A percentile compares a stretch with the other conserved stretches of the same genome.
phyloP scores from a whole-genome alignment of 23 tunicate species.

The Botrylloides violaceus region DNA sequence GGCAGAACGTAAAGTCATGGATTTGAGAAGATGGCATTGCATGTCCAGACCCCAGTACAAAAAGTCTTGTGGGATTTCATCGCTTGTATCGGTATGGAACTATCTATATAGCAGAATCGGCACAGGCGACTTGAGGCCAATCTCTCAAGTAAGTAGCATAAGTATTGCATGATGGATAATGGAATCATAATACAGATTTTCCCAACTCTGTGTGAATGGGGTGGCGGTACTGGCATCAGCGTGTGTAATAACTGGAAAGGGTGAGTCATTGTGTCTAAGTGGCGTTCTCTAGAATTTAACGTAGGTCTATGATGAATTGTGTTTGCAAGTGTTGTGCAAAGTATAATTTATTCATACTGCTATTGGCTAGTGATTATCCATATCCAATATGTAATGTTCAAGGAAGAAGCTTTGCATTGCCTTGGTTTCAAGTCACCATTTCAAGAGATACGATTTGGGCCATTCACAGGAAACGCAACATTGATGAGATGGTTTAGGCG shows the following conservation, averaged over 20 bases:
- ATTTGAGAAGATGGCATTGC: constrained; percentile 59
- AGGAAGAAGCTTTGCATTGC: constrained; percentile 58
- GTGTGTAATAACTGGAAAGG: too few relatives aligned
- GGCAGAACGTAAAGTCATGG: constrained; percentile 42
- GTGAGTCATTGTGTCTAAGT: too few relatives aligned
- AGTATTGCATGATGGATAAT: too few relatives aligned
- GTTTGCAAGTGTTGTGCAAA: too few relatives aligned
- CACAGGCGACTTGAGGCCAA: constrained; percentile 33
- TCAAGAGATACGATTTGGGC: constrained; percentile 55
- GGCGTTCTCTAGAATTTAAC: too few relatives aligned
- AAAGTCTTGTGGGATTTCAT: constrained; percentile 69
- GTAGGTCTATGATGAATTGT: too few relatives aligned
- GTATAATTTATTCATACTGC: too few relatives aligned
- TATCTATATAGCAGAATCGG: constrained; percentile 60
- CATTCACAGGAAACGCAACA: constrained; percentile 87
- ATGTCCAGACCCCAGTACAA: constrained; percentile 68
- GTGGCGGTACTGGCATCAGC: too few relatives aligned
- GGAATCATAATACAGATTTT: too few relatives aligned
- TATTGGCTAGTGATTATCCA: neutral
- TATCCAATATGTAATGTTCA: neutral
- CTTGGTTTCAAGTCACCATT: constrained; percentile 66
- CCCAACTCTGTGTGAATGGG: too few relatives aligned
- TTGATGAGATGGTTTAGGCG: constrained; percentile 70
- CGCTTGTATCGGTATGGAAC: constrained; percentile 77
- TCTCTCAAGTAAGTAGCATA: constrained; percentile 38